These are phyloP conservation scores for Cyclura pinguis DNA, from an alignment of 2,797 vertebrate species.

Conservation along the genomic window DNA sequence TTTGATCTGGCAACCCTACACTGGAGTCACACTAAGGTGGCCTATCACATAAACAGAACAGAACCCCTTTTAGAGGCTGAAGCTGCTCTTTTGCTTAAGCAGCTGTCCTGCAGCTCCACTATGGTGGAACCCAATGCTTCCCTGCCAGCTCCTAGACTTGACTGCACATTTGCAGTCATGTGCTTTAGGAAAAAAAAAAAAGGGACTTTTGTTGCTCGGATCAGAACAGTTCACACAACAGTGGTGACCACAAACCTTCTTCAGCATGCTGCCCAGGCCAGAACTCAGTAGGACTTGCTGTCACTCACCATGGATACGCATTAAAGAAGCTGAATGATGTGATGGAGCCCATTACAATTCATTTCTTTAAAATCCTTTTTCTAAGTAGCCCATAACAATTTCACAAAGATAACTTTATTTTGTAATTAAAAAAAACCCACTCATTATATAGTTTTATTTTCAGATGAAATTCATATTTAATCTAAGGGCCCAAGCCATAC, in stretches of 20 bases:
- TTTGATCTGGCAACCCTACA: no score
- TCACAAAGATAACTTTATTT: neutral
- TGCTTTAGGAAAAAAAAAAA: no score
- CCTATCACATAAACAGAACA: neutral
- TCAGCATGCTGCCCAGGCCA: neutral
- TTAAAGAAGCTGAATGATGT: neutral
- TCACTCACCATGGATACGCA: neutral
- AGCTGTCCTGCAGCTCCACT: neutral
- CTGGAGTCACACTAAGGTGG: no score
- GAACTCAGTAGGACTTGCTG: neutral
- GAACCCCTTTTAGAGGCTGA: neutral
- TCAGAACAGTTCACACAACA: neutral
- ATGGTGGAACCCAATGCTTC: neutral
- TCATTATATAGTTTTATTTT: neutral
- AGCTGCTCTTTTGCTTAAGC: neutral
- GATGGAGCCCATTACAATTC: no score
- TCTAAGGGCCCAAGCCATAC: neutral
- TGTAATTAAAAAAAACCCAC: neutral
- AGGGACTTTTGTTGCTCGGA: neutral
- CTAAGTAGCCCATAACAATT: neutral
- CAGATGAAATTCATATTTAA: neutral
- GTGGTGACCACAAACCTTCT: neutral
- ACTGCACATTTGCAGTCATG: neutral
- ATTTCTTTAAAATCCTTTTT: no score
- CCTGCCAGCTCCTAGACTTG: neutral